Evolutionary conservation across 2,797 vertebrate genomes (phyloP).

Genomic region (Okamejei kenojei): DNA sequence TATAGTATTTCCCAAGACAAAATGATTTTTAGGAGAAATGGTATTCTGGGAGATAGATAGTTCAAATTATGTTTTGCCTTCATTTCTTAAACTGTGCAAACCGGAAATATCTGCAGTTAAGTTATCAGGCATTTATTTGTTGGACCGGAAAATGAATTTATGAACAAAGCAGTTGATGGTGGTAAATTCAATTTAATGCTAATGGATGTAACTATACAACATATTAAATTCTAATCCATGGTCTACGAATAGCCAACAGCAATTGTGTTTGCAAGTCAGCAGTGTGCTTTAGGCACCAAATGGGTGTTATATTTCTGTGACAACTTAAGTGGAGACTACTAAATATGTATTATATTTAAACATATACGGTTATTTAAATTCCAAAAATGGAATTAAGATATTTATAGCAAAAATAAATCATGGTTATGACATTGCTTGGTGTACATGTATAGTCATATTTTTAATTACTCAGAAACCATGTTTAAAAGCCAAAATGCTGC

Average conservation of each 20-base stretch:
- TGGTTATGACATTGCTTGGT: neutral
- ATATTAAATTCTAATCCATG: neutral
- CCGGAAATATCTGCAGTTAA: neutral
- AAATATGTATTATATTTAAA: conserved; percentile 13
- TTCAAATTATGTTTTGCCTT: neutral
- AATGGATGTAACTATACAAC: neutral
- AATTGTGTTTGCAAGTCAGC: neutral
- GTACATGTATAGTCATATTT: neutral
- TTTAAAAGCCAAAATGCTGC: neutral
- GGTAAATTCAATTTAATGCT: conserved; percentile 4
- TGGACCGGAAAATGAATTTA: neutral
- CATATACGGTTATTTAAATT: neutral
- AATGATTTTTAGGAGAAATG: neutral
- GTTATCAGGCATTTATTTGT: neutral
- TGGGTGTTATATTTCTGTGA: neutral
- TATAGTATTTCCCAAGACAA: neutral
- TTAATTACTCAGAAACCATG: neutral
- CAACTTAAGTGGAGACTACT: neutral
- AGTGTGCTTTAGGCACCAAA: neutral
- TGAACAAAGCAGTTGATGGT: neutral
- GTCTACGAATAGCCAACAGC: neutral
- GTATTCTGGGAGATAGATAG: neutral
- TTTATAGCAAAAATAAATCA: neutral
- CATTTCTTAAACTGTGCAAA: neutral
- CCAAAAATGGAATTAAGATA: neutral